phyloP scores from a whole-genome alignment of 2,888 invertebrate species.

The Platerodrilus igneus region DNA sequence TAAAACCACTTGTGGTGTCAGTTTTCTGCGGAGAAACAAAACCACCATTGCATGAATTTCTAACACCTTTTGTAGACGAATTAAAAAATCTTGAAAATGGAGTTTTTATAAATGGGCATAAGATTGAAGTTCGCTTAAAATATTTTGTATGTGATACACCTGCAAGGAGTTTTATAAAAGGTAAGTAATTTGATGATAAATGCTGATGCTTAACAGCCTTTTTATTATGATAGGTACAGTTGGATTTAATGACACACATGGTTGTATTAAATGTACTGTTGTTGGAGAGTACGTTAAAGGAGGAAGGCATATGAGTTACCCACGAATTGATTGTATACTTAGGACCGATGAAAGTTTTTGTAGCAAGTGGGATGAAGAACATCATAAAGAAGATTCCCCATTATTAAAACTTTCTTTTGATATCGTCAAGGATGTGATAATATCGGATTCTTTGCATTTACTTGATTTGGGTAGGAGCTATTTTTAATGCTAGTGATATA shows the following conservation, averaged over 20 bases:
- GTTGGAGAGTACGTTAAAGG: constrained; percentile 14
- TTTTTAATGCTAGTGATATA: too few species aligned
- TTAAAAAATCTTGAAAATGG: constrained; percentile 20
- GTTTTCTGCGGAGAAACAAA: constrained; percentile 26
- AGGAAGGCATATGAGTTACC: constrained; percentile 18
- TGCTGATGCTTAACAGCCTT: neutral
- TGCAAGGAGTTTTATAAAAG: constrained; percentile 25
- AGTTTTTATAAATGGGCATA: constrained; percentile 7
- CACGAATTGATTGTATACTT: constrained; percentile 8
- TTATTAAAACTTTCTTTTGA: constrained; percentile 11
- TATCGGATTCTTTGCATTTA: neutral
- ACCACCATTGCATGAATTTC: constrained; percentile 20
- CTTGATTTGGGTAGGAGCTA: constrained; percentile 5
- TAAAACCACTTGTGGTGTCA: constrained; percentile 22
- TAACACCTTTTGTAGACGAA: constrained; percentile 25
- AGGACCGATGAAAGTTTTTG: constrained; percentile 15
- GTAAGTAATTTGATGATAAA: constrained; percentile 9
- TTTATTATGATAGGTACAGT: constrained; percentile 9
- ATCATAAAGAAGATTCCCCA: constrained; percentile 13
- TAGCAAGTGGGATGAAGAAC: constrained; percentile 8
- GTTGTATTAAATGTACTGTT: constrained; percentile 13
- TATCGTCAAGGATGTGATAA: constrained; percentile 17
- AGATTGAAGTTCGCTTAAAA: constrained; percentile 15
- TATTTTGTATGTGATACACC: constrained; percentile 28
- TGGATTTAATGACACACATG: constrained; percentile 15